phyloP scores from a whole-genome alignment of 2,888 invertebrate species.

The Troides helena region DNA sequence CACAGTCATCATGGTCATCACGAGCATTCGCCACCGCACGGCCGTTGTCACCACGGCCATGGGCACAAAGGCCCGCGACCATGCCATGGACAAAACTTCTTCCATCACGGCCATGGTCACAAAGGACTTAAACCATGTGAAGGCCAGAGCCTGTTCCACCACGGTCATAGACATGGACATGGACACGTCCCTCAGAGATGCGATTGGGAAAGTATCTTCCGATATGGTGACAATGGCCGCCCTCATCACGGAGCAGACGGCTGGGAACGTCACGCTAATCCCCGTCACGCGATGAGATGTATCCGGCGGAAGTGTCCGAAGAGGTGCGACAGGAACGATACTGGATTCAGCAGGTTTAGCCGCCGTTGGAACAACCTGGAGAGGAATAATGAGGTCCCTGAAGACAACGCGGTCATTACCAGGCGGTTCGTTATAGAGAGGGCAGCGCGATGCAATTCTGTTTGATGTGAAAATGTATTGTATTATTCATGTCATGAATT shows the following conservation, averaged over 20 bases:
- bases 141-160: not conserved
- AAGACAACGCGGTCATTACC: slow-evolving; percentile 6
- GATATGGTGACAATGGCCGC: no score
- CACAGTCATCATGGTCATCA: not conserved
- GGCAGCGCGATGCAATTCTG: slow-evolving; percentile 17
- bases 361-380: slow-evolving; percentile 11
- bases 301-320: no score
- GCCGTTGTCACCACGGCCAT: not conserved
- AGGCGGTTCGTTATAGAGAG: slow-evolving; percentile 9
- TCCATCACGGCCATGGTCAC: not conserved
- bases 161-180: not conserved
- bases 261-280: no score
- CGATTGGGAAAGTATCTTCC: no score
- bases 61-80: not conserved
- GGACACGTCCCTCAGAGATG: no score
- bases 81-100: not conserved
- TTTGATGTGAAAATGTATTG: slow-evolving; percentile 20
- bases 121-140: not conserved
- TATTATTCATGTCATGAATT: slow-evolving; percentile 23
- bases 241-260: no score
- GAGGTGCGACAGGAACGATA: not conserved
- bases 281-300: no score
- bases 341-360: not conserved
- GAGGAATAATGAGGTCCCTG: slow-evolving; percentile 8
- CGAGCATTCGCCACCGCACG: not conserved